A percentile compares a stretch with the other conserved stretches of the same genome.
Conservation (phyloP, 2,797 vertebrate species). For the Gymnodraco acuticeps region DNA sequence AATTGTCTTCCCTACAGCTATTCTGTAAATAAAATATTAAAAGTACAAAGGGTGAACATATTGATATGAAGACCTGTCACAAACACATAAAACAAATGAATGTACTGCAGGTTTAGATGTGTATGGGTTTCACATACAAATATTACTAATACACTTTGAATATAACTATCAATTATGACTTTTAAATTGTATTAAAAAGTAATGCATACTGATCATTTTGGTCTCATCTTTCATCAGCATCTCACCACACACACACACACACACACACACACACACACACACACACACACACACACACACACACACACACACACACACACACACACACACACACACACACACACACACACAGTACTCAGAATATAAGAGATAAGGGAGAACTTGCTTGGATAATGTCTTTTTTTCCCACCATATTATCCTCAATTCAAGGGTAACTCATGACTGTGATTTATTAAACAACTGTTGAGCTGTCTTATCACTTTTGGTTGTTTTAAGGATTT, state of each 20-base stretch:
- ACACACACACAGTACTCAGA: background rate
- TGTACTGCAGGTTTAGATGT: slow-evolving; percentile 15
- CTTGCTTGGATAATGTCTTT: background rate
- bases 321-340: slow-evolving; percentile 19
- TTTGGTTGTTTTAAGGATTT: background rate
- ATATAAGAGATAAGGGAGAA: background rate
- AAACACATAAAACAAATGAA: slow-evolving; percentile 12
- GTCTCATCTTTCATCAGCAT: slow-evolving; percentile 1
- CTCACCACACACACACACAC: background rate
- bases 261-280: too few relatives aligned
- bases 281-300: too few relatives aligned
- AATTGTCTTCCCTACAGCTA: slow-evolving; percentile 7
- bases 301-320: background rate
- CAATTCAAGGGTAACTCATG: slow-evolving; percentile 3
- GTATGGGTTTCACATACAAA: slow-evolving; percentile 14
- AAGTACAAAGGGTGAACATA: slow-evolving; percentile 6
- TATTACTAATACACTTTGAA: slow-evolving; percentile 20
- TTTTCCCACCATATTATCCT: slow-evolving; percentile 12
- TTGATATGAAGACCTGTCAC: slow-evolving; percentile 6
- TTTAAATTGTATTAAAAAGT: slow-evolving; percentile 28
- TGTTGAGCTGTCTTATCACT: background rate
- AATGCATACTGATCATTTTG: slow-evolving; percentile 30
- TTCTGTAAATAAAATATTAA: slow-evolving; percentile 16
- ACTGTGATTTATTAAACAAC: slow-evolving; percentile 16
- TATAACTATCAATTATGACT: slow-evolving; percentile 29